Evolutionary conservation across 2,888 invertebrate genomes (phyloP), one percentile per base, ranked within the genome.

Genomic region (Leptodirus hochenwartii): DNA sequence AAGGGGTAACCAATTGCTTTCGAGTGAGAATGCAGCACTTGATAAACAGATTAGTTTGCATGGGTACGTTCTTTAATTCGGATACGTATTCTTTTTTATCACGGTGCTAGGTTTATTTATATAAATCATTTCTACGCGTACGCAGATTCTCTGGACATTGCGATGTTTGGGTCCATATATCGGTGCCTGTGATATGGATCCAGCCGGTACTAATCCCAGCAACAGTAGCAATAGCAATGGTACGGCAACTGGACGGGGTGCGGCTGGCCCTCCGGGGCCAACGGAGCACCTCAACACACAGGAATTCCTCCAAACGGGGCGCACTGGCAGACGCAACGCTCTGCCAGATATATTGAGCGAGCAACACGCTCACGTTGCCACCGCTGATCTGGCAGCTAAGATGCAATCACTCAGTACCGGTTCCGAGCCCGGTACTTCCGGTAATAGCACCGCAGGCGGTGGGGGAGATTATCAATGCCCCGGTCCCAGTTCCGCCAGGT

Each of bases 281-380:
- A 22, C 27, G 6, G 25, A 43, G 42, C 35, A 47, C 41, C 37
- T 44, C 46, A 29, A 54, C 49, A 35, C 39, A 20, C 44, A 55
- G 34, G 81, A 85, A 51, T 88, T 88, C 55, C 64, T 81, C 35
- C 74, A 76, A 43, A 78, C 82, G 2, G 85, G 85, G 3, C 66
- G 88, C 38, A 84, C 85, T 17, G 88, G 88, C 11, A 64, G 88
- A 31, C 60, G 88, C 40, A 90, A 90, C 58, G 88, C 88, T 27
- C 61, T 90, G 61, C 78, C 84, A 2, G 80, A 87, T 51, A 82
- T 87, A 41, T 58, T 74, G 43, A 73, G 78, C 29, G 70, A 72
- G 45, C 73, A 76, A 44, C 70, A 74, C 17, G 69, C 73, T 20
- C 63, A 69, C 40, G 66, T 75, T 37, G 67, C 71, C 33, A 77